Evolutionary conservation across 2,797 vertebrate genomes (phyloP), one percentile per base, ranked within the genome.

Genomic region (Sphaeramia orbicularis): DNA sequence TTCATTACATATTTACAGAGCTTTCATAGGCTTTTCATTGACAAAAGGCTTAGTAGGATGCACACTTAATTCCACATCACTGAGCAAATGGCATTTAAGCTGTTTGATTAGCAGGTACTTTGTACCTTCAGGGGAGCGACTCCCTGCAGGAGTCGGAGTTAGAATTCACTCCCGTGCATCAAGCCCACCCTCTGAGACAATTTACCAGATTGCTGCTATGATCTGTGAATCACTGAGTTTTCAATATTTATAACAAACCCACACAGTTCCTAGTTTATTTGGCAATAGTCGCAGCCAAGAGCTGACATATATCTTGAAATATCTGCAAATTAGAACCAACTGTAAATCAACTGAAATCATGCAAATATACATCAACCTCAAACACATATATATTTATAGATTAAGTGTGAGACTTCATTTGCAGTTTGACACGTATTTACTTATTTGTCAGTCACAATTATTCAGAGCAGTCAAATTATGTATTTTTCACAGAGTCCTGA

Each of bases 91-190:
- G 69, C 59, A 71, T 77, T 82, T 71, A 71, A 83, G 69, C 74
- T 30, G 64, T 86, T 82, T 83, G 80, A 91, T 85, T 84, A 76
- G 81, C 58, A 79, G 71, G 74, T 83, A 76, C 82, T 85, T 73
- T 83, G 74, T 71, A 71, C 69, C 67, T 80, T 77, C 81, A 76
- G 80, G 80, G 83, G 80, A 84, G 69, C 56, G 21, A 56, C 75
- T 71, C 77, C 70, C 76, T 11, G 63, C 64, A 64, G 74, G 73
- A 75, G 67, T 44, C 38, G 30, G 72, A 76, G 73, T 62, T 13
- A 11, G 42, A 48, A 70, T 60, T 81, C 78, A 45, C 67, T 74
- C 69, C 64, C 70, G 32, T 64, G 74, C 78, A 50, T 58, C 55
- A 61, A 81, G 81, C 78, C 73, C 83, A 38, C 87, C 85, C 78